Conservation (phyloP, 2,888 invertebrate genomes). For the Myopa testacea region DNA sequence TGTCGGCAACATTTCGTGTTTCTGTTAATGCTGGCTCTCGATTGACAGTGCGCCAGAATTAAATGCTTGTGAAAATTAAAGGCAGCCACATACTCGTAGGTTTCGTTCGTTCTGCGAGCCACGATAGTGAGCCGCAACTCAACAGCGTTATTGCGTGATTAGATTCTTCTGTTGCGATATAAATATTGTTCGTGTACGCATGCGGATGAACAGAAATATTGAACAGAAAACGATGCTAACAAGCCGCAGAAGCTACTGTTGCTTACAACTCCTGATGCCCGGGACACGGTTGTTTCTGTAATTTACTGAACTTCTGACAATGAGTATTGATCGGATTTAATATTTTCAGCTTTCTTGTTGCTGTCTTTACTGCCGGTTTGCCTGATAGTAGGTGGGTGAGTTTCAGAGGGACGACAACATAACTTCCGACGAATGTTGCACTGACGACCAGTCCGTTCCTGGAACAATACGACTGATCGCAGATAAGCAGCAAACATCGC, state of each 20-base stretch:
- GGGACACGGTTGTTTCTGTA: constrained; percentile 22
- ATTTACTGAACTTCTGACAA: constrained; percentile 19
- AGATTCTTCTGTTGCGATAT: constrained; percentile 48
- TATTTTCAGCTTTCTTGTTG: constrained; percentile 28
- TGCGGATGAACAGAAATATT: constrained; percentile 14
- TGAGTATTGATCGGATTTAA: constrained; percentile 28
- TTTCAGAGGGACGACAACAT: constrained; percentile 53
- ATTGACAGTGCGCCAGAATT: constrained; percentile 5
- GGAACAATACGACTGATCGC: constrained; percentile 15
- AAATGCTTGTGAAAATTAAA: constrained; percentile 14
- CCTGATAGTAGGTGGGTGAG: constrained; percentile 43
- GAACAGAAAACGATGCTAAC: constrained; percentile 45
- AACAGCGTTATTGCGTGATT: constrained; percentile 48
- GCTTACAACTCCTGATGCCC: constrained; percentile 38
- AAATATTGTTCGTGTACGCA: constrained; percentile 39
- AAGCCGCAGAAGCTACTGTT: constrained; percentile 36
- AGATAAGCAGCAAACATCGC: constrained; percentile 3
- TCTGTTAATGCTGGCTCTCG: not conserved
- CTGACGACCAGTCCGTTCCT: constrained; percentile 16
- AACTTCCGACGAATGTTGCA: constrained; percentile 55
- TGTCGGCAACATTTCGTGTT: constrained; percentile 20
- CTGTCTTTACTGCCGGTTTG: constrained; percentile 17
- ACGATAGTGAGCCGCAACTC: constrained; percentile 24
- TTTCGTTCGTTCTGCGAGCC: not conserved
- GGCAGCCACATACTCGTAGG: not conserved